Evolutionary conservation across 2,797 vertebrate genomes (phyloP).

Genomic region (Falco rusticolus): DNA sequence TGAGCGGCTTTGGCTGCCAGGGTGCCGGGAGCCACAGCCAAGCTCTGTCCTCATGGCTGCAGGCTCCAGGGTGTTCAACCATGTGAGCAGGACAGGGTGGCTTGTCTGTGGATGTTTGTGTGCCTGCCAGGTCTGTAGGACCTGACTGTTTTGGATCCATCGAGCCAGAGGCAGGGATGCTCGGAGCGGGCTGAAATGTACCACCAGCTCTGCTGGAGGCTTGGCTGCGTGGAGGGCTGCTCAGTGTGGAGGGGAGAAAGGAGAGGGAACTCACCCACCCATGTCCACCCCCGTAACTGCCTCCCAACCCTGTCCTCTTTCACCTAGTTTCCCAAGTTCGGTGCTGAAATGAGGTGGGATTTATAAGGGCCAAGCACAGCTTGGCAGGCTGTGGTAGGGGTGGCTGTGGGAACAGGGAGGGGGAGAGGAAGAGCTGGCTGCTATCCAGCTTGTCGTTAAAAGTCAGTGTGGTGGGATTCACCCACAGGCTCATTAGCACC

Average conservation of each 20-base stretch:
- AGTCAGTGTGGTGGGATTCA: background rate
- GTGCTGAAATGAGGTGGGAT: background rate
- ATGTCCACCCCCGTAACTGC: background rate
- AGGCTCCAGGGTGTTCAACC: background rate
- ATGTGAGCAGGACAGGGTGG: rapidly evolving
- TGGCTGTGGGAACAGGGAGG: background rate
- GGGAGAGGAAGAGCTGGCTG: background rate
- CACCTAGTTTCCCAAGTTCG: background rate
- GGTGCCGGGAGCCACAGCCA: background rate
- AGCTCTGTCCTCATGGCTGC: background rate
- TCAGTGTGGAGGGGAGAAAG: background rate
- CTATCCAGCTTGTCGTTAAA: background rate
- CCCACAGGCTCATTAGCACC: constrained; percentile 1
- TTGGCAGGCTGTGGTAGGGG: background rate
- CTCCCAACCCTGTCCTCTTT: background rate
- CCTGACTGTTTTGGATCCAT: rapidly evolving
- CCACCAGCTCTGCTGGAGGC: background rate
- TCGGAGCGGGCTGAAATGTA: background rate
- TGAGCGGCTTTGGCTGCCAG: background rate
- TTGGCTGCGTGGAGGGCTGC: background rate
- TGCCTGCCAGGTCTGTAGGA: background rate
- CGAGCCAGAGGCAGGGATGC: background rate
- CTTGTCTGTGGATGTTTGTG: background rate
- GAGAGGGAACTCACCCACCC: background rate
- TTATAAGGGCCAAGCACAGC: background rate